A percentile compares a stretch with the other conserved stretches of the same genome.
Evolutionary conservation across 2,797 vertebrate species (phyloP).

Genomic region (Lithobates pipiens): DNA sequence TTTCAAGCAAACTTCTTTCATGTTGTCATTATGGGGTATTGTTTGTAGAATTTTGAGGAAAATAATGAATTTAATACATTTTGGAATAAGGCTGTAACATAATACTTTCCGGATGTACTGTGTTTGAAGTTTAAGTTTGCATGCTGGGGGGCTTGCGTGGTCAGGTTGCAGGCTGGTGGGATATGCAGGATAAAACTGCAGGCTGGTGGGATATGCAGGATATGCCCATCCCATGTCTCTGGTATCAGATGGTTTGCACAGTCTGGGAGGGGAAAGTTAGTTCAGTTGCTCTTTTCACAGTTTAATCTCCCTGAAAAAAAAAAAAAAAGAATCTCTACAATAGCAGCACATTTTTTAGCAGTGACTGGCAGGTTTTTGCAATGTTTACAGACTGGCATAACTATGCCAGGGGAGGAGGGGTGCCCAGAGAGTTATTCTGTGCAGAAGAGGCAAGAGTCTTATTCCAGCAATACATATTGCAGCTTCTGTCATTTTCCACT

Average conservation of each 20-base stretch:
- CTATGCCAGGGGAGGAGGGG: background rate
- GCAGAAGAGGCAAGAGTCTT: background rate
- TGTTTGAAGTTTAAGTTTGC: no score
- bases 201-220: background rate
- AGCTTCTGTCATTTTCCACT: no score
- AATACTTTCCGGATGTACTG: no score
- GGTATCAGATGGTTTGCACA: slow-evolving; percentile 34
- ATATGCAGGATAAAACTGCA: background rate
- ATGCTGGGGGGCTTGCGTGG: no score
- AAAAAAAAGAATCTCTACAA: slow-evolving; percentile 10
- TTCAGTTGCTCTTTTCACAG: slow-evolving; percentile 29
- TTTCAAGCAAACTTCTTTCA: no score
- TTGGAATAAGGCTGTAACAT: no score
- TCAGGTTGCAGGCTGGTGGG: no score
- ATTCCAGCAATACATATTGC: background rate
- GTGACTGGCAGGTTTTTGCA: slow-evolving; percentile 47
- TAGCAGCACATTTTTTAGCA: slow-evolving; percentile 45
- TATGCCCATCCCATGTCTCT: slow-evolving; percentile 30
- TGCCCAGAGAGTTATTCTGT: background rate
- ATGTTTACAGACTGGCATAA: slow-evolving; percentile 48
- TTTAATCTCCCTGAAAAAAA: slow-evolving; percentile 50
- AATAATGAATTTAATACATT: no score
- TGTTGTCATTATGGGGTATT: no score
- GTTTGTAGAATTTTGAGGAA: no score
- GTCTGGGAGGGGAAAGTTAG: background rate